These are phyloP conservation scores for Acanthiza pusilla DNA, from an alignment of 2,797 vertebrate genomes.

Conservation along the genomic window DNA sequence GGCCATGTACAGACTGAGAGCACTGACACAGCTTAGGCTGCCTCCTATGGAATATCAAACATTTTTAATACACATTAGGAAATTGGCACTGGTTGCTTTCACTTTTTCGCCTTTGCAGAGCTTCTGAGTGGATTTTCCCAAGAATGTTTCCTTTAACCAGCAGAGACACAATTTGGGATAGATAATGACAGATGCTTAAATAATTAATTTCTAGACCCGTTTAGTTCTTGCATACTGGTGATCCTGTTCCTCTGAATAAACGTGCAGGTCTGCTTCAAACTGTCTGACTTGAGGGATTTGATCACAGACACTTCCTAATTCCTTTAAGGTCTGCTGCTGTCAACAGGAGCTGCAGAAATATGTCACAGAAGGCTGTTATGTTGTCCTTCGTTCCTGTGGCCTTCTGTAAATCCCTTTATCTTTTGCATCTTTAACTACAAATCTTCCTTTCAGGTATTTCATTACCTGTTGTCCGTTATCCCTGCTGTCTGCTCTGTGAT, in stretches of 20 bases:
- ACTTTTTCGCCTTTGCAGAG: neutral
- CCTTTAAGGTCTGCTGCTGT: neutral
- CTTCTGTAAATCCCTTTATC: neutral
- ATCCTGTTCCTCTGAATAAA: neutral
- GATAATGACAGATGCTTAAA: neutral
- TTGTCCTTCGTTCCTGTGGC: neutral
- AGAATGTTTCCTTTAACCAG: neutral
- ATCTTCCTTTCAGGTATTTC: neutral
- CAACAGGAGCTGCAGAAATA: neutral
- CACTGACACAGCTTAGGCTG: neutral
- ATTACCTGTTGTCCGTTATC: rapidly evolving
- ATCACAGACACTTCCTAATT: neutral
- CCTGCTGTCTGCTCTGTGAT: neutral
- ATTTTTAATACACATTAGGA: neutral
- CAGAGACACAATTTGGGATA: neutral
- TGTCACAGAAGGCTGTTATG: neutral
- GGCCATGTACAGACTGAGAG: neutral
- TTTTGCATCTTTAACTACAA: neutral
- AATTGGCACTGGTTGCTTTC: neutral
- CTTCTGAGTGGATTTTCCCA: neutral
- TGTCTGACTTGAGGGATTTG: neutral
- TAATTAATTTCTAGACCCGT: neutral
- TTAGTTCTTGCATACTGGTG: neutral
- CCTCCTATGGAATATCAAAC: neutral
- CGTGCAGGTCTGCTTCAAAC: neutral